These are phyloP conservation scores for Panorpa germanica DNA, from an alignment of 2,888 invertebrate genomes.

Conservation along the genomic window DNA sequence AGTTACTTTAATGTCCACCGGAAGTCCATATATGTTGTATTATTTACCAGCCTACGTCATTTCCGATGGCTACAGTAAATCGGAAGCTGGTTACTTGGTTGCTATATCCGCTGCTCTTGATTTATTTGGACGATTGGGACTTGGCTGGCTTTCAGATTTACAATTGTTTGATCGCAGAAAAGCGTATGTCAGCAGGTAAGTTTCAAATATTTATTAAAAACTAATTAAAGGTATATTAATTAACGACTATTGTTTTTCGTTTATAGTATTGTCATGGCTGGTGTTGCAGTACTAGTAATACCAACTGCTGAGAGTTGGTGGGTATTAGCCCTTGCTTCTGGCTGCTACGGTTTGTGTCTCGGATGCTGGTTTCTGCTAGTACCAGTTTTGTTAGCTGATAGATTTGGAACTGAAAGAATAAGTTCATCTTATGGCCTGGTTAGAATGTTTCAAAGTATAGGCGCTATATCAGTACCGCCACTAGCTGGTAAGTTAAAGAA, in stretches of 20 bases:
- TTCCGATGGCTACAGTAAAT: conserved; percentile 27
- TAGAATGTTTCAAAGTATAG: conserved; percentile 56
- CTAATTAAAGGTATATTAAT: conserved; percentile 3
- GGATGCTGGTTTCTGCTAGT: conserved; percentile 62
- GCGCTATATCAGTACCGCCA: conserved; percentile 53
- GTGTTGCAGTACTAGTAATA: conserved; percentile 43
- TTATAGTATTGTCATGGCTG: conserved; percentile 46
- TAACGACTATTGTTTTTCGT: conserved; percentile 8
- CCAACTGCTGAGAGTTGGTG: conserved; percentile 45
- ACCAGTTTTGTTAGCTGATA: conserved; percentile 51
- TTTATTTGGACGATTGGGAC: conserved; percentile 46
- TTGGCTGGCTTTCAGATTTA: conserved; percentile 55
- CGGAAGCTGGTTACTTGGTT: conserved; percentile 42
- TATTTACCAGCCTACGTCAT: conserved; percentile 57
- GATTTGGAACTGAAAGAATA: conserved; percentile 54
- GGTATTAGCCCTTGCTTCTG: conserved; percentile 42
- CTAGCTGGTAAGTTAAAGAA: conserved; percentile 46
- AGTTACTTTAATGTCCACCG: conserved; percentile 56
- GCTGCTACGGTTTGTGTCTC: conserved; percentile 48
- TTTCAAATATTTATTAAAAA: conserved; percentile 8
- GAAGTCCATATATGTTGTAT: conserved; percentile 57
- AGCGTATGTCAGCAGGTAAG: conserved; percentile 49
- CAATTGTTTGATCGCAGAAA: conserved; percentile 50
- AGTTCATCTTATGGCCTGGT: conserved; percentile 59
- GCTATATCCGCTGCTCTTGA: conserved; percentile 58